Evolutionary conservation across 2,113 vertebrate species (phyloP), one percentile per base, ranked within the genome.

Genomic region (Grus americana): DNA sequence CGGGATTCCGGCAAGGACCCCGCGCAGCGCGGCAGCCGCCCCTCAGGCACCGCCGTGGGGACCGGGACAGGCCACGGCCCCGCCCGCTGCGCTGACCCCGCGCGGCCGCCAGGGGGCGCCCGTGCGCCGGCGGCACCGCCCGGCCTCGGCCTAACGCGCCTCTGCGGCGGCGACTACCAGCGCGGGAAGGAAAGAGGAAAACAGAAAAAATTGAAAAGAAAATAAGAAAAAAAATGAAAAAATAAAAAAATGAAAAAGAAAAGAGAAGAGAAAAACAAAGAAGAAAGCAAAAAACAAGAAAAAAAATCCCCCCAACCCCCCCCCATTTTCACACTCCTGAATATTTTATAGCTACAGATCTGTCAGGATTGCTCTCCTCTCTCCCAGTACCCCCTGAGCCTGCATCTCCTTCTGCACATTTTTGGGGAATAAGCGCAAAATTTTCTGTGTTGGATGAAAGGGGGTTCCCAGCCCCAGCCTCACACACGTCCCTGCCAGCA

Each of bases 351-450:
- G 15, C 11, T 73, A 8, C 3, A 2, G 18, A 54, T 32, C 23
- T 36, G 23, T 12, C n/a, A 22, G 21, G 20, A 6, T 1, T 29
- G 50, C 15, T 26, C 12, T 52, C 24, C 21, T 21, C 30, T 40
- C 46, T 82, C 38, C 29, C 83, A 74, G 20, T 21, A 52, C 14
- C 15, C 44, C 7, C 19, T 6, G 8, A 49, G 12, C 10, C 46
- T 5, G 0, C 0, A 0, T 34, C n/a, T 17, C 10, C 24, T 40
- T 55, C 52, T 1, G 0, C 21, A 20, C 0, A 0, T n/a, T 44
- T 68, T 30, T 21, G 32, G 27, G 26, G 10, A 76, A 29, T 38
- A 89, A 73, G 7, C 0, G 3, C 27, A 24, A 57, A 59, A 44
- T 19, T 34, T 14, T 54, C 11, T 10, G 15, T 59, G 32, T 19